Evolutionary conservation across 2,113 vertebrate species (phyloP).

Genomic region (Sphaerodactylus townsendi): DNA sequence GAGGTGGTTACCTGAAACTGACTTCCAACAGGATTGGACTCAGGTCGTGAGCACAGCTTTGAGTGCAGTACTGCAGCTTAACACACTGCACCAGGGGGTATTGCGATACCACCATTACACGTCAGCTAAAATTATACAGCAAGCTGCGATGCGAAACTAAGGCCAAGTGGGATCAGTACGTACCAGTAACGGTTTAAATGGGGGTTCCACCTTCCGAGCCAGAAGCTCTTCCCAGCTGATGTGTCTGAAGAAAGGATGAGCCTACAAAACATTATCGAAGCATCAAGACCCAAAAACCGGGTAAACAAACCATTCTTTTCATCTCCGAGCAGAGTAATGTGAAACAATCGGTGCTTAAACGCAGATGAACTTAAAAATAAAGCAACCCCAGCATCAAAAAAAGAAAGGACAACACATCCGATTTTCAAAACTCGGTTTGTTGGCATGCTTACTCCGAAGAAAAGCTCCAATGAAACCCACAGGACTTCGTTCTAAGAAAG

Average conservation of each 20-base stretch:
- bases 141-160: not conserved
- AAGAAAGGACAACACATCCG: not conserved
- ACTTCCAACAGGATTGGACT: too few species aligned
- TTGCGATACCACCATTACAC: too few species aligned
- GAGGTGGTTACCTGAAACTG: too few species aligned
- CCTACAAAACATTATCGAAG: constrained; percentile 68
- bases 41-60: too few species aligned
- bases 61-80: too few species aligned
- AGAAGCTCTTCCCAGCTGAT: constrained; percentile 97
- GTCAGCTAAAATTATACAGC: not conserved
- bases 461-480: not conserved
- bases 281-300: not conserved
- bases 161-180: constrained; percentile 42
- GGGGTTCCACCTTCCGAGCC: constrained; percentile 95
- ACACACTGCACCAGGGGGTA: too few species aligned
- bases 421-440: not conserved
- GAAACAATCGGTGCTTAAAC: not conserved
- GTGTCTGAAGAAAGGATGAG: constrained; percentile 93
- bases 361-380: not conserved
- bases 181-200: constrained; percentile 96
- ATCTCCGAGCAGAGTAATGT: not conserved
- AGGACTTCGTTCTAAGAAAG: not conserved
- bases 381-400: not conserved
- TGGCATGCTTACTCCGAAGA: not conserved
- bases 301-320: not conserved